These are phyloP conservation scores for Caracal caracal DNA, from an alignment of 2,113 vertebrate genomes.

Conservation along the genomic window DNA sequence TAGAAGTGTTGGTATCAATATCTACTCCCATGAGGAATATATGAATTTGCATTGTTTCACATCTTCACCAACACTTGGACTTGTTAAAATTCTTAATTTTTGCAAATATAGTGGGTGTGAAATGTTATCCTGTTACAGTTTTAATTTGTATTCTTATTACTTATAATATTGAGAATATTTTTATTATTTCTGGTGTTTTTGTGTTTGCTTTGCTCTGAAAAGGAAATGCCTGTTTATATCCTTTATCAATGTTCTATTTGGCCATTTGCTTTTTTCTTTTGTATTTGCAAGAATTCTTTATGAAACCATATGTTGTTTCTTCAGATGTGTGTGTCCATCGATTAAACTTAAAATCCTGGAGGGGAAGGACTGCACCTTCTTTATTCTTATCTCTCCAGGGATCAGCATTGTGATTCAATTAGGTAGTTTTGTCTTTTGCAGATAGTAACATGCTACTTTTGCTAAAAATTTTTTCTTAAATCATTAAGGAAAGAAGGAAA, in stretches of 20 bases:
- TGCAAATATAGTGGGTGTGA: neutral
- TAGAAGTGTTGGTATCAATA: neutral
- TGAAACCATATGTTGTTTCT: neutral
- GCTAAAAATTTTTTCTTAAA: conserved; percentile 47
- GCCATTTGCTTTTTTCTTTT: neutral
- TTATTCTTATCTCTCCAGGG: neutral
- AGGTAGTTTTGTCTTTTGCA: conserved; percentile 11
- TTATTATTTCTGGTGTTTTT: neutral
- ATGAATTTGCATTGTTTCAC: neutral
- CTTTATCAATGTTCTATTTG: neutral
- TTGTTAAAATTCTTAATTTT: conserved; percentile 20
- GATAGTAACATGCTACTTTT: neutral
- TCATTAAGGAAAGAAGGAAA: neutral
- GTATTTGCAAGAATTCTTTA: neutral
- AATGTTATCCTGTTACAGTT: neutral
- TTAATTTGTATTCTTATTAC: neutral
- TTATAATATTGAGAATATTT: neutral
- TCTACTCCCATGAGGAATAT: neutral
- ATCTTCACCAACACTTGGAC: neutral
- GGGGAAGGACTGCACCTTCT: neutral
- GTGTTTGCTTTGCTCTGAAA: neutral
- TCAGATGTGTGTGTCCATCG: neutral
- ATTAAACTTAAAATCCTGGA: neutral
- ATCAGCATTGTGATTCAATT: neutral
- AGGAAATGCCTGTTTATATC: neutral